Conservation (phyloP, 1,140 invertebrate species). For the Gryllus bimaculatus region DNA sequence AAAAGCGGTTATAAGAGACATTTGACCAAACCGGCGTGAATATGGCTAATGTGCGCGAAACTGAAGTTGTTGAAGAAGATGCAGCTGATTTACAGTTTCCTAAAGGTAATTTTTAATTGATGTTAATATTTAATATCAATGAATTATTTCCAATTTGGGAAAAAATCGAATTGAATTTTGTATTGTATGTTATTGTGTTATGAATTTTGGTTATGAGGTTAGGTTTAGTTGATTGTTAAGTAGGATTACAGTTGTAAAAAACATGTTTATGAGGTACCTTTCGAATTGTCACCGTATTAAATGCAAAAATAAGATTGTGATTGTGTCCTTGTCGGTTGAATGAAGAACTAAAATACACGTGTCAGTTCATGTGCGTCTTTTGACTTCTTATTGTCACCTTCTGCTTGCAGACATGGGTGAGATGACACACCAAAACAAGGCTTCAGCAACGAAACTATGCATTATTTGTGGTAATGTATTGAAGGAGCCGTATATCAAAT, state of each 20-base stretch:
- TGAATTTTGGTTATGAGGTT: no score
- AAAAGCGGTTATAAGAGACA: no score
- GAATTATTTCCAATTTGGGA: neutral
- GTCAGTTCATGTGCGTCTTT: neutral
- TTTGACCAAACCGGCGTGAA: neutral
- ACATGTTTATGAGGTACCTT: no score
- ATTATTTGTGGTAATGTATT: constrained; percentile 1
- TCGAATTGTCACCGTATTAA: no score
- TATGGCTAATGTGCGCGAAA: constrained; percentile 11
- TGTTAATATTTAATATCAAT: neutral
- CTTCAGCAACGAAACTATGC: neutral
- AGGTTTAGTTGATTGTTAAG: no score
- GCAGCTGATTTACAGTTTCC: constrained; percentile 77
- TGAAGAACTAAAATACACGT: neutral
- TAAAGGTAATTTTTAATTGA: constrained; percentile 60
- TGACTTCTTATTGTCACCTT: neutral
- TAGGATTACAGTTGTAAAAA: no score
- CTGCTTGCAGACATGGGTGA: neutral
- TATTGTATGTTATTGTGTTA: no score
- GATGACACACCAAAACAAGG: neutral
- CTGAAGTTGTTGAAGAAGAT: constrained; percentile 68
- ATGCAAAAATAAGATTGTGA: neutral
- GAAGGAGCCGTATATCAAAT: constrained; percentile 55
- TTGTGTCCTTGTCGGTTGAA: neutral
- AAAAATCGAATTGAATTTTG: no score